Evolutionary conservation across 2,113 vertebrate species (phyloP).

Genomic region (Hoplias malabaricus): DNA sequence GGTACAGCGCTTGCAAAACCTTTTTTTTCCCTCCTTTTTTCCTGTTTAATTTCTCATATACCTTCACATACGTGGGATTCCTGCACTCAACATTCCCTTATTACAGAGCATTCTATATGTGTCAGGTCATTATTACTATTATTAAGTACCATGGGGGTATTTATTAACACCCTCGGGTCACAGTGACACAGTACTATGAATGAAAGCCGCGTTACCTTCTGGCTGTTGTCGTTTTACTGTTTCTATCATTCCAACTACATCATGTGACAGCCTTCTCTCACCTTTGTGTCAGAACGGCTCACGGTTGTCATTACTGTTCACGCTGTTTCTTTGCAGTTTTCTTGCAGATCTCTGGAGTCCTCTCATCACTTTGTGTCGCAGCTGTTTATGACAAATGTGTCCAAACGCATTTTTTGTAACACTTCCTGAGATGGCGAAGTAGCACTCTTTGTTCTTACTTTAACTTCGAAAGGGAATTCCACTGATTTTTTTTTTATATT

Average conservation of each 20-base stretch:
- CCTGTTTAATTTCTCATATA: not conserved
- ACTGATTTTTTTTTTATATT: too few species aligned
- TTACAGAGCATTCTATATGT: not conserved
- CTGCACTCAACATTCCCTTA: not conserved
- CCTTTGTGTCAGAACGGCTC: not conserved
- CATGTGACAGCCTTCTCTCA: constrained; percentile 12
- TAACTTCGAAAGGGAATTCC: too few species aligned
- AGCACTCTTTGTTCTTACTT: too few species aligned
- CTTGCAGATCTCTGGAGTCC: not conserved
- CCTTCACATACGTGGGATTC: not conserved
- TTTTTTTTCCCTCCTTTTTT: not conserved
- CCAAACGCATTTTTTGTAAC: not conserved
- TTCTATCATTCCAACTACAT: constrained; percentile 11
- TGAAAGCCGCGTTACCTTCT: not conserved
- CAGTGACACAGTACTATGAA: not conserved
- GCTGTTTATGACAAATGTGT: too few species aligned
- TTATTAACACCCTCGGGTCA: not conserved
- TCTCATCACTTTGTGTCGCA: not conserved
- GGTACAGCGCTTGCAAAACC: not conserved
- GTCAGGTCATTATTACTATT: not conserved
- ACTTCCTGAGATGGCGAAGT: not conserved
- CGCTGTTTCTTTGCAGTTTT: not conserved
- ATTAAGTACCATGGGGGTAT: not conserved
- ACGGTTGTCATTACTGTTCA: not conserved
- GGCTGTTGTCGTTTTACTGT: not conserved